phyloP scores from a whole-genome alignment of 2,113 vertebrate species.

The Proterorhinus semilunaris region DNA sequence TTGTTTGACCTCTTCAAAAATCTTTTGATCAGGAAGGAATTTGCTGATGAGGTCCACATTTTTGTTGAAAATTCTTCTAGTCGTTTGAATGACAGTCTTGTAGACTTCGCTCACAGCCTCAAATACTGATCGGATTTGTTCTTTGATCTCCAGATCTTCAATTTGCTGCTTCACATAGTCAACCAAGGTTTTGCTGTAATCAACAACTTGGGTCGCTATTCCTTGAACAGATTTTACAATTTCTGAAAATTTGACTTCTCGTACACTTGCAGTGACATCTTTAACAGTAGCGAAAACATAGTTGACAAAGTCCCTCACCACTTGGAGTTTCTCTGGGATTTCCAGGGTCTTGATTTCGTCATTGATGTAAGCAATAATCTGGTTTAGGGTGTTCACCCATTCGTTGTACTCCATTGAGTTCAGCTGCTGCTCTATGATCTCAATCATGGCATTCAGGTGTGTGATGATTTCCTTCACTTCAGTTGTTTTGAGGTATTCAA shows the following conservation, averaged over 20 bases:
- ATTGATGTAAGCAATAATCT: slow-evolving; percentile 75
- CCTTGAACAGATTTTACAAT: slow-evolving; percentile 75
- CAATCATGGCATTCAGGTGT: slow-evolving; percentile 78
- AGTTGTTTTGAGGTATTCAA: slow-evolving; percentile 75
- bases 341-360: slow-evolving; percentile 76
- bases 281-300: slow-evolving; percentile 54
- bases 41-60: slow-evolving; percentile 55
- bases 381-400: slow-evolving; percentile 80
- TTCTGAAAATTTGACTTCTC: slow-evolving; percentile 73
- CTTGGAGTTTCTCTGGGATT: slow-evolving; percentile 81
- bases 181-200: slow-evolving; percentile 68
- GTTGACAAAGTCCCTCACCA: slow-evolving; percentile 72
- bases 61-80: slow-evolving; percentile 59
- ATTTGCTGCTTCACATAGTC: slow-evolving; percentile 74
- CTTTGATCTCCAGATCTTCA: slow-evolving; percentile 73
- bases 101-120: slow-evolving; percentile 64
- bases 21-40: slow-evolving; percentile 48
- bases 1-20: slow-evolving; percentile 22
- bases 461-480: slow-evolving; percentile 78
- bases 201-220: slow-evolving; percentile 60
- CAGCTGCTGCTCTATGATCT: slow-evolving; percentile 67
- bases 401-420: slow-evolving; percentile 84
- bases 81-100: slow-evolving; percentile 25
- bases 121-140: slow-evolving; percentile 64
- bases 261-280: slow-evolving; percentile 66